Evolutionary conservation across 2,888 invertebrate genomes (phyloP).

Genomic region (Rotaria sp.): DNA sequence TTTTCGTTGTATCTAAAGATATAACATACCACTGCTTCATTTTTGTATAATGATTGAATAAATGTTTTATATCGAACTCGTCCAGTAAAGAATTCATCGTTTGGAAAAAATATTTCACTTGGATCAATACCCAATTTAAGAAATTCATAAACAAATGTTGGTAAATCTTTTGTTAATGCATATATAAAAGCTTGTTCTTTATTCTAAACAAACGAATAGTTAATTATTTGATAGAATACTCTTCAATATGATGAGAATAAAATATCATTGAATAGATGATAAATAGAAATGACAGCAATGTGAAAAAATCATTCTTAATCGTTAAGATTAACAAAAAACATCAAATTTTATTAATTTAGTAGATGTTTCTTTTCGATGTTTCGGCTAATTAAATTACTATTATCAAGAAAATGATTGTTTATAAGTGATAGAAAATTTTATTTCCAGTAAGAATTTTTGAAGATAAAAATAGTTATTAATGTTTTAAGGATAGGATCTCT

Average conservation of each 20-base stretch:
- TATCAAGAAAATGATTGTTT: too few relatives aligned
- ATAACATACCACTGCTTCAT: neutral
- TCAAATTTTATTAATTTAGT: too few relatives aligned
- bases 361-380: too few relatives aligned
- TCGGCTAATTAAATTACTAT: too few relatives aligned
- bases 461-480: too few relatives aligned
- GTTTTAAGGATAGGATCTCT: too few relatives aligned
- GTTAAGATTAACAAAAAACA: too few relatives aligned
- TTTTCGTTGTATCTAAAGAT: neutral
- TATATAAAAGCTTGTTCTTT: neutral
- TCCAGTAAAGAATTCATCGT: neutral
- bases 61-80: neutral
- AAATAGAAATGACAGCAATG: too few relatives aligned
- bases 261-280: too few relatives aligned
- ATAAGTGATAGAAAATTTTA: too few relatives aligned
- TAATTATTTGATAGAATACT: neutral
- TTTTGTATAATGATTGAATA: neutral
- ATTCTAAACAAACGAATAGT: neutral
- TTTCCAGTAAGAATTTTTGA: too few relatives aligned
- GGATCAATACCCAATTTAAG: neutral
- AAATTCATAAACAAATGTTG: neutral
- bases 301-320: too few relatives aligned
- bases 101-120: neutral
- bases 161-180: neutral
- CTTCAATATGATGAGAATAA: neutral